Evolutionary conservation across 1,140 invertebrate genomes (phyloP).

Genomic region (Dufourea novaeangliae): DNA sequence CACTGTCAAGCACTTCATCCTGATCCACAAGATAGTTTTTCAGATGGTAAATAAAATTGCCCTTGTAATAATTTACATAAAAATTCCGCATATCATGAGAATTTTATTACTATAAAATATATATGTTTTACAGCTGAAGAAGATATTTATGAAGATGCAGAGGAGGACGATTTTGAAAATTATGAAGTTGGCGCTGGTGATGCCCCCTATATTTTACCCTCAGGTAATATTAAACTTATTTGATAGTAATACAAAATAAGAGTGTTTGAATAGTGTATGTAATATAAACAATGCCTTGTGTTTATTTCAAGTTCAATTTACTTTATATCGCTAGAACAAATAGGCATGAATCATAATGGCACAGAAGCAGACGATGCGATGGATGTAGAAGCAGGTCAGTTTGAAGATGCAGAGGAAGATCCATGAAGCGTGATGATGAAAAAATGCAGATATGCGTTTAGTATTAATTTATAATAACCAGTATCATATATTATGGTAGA

Average conservation of each 20-base stretch:
- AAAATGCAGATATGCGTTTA: slow-evolving; percentile 73
- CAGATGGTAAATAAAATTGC: slow-evolving; percentile 75
- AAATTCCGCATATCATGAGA: slow-evolving; percentile 10
- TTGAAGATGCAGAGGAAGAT: slow-evolving; percentile 83
- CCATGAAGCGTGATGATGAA: slow-evolving; percentile 68
- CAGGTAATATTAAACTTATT: slow-evolving; percentile 65
- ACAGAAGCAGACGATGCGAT: slow-evolving; percentile 78
- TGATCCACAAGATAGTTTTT: slow-evolving; percentile 83
- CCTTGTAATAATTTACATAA: neutral
- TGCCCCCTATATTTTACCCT: slow-evolving; percentile 73
- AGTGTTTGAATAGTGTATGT: neutral
- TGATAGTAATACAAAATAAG: neutral
- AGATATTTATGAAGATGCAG: slow-evolving; percentile 82
- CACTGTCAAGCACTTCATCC: slow-evolving; percentile 87
- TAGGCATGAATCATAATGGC: slow-evolving; percentile 72
- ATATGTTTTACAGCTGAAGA: slow-evolving; percentile 72
- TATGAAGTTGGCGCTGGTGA: slow-evolving; percentile 74
- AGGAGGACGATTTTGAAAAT: slow-evolving; percentile 78
- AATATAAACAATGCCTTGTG: neutral
- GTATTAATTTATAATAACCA: slow-evolving; percentile 71
- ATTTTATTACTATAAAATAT: slow-evolving; percentile 10
- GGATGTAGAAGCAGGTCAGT: slow-evolving; percentile 82
- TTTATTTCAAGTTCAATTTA: slow-evolving; percentile 18
- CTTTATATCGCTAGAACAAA: slow-evolving; percentile 68
- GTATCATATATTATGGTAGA: slow-evolving; percentile 66